These are phyloP conservation scores for Eristalinus sepulchralis DNA, from an alignment of 2,888 invertebrate species.

Conservation along the genomic window DNA sequence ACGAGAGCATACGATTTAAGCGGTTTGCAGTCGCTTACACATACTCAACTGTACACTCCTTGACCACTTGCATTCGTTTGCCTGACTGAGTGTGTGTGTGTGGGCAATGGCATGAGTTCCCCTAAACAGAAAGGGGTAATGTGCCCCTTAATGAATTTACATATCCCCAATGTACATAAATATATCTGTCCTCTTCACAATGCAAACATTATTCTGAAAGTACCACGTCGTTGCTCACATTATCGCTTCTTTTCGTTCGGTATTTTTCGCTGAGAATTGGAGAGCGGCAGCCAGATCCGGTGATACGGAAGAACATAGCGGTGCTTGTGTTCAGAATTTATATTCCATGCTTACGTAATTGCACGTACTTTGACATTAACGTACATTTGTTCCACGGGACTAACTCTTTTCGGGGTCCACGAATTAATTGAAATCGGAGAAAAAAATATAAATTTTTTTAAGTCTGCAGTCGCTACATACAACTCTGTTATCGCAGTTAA, in stretches of 20 bases:
- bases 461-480: conserved; percentile 47
- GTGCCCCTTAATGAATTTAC: conserved; percentile 15
- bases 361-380: not conserved
- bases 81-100: not conserved
- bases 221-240: conserved; percentile 66
- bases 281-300: conserved; percentile 6
- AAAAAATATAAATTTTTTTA: conserved; percentile 16
- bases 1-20: not conserved
- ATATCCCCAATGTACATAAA: conserved; percentile 2
- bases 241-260: conserved; percentile 43
- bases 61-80: not conserved
- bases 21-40: not conserved
- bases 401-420: not conserved
- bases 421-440: not conserved
- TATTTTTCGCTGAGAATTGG: conserved; percentile 42
- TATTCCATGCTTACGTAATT: not conserved
- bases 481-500: conserved; percentile 62
- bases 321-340: not conserved
- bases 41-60: not conserved
- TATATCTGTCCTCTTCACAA: conserved; percentile 35
- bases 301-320: not conserved
- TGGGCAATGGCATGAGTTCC: not conserved
- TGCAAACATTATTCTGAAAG: conserved; percentile 56
- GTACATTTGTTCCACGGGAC: not conserved
- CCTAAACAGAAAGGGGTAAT: not conserved